Percentiles rank a stretch among this genome's conserved stretches.
phyloP scores from a whole-genome alignment of 2,888 invertebrate species.

The Petrophora chlorosata region DNA sequence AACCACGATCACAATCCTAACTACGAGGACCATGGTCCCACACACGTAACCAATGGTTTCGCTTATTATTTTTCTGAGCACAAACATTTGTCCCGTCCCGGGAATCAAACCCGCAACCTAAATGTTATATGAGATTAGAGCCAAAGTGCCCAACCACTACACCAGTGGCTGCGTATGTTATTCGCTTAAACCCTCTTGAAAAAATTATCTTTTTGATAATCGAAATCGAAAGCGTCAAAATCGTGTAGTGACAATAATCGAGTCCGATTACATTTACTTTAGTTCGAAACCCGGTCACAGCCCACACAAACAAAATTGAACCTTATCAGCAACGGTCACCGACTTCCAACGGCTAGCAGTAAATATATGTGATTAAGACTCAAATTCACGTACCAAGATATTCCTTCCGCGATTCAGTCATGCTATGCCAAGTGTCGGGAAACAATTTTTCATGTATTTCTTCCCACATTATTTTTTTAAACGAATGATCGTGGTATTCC shows the following conservation, averaged over 20 bases:
- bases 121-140: too few species aligned
- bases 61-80: too few species aligned
- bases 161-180: too few species aligned
- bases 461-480: conserved; percentile 17
- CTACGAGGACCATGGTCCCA: too few species aligned
- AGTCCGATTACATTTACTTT: not conserved
- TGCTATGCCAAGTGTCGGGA: conserved; percentile 5
- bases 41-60: too few species aligned
- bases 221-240: too few species aligned
- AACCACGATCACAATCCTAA: too few species aligned
- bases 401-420: conserved; percentile 8
- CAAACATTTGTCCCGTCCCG: too few species aligned
- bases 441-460: conserved; percentile 9
- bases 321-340: conserved; percentile 8
- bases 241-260: not conserved
- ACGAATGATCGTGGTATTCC: conserved; percentile 9
- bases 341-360: not conserved
- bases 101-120: too few species aligned
- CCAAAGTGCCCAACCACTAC: too few species aligned
- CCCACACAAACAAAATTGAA: not conserved
- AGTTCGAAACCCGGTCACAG: not conserved
- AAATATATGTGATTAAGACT: not conserved
- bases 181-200: too few species aligned
- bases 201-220: too few species aligned
- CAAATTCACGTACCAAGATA: conserved; percentile 14